A percentile compares a stretch with the other conserved stretches of the same genome.
Evolutionary conservation across 1,140 invertebrate species (phyloP).

Genomic region (Drosophila eugracilis): DNA sequence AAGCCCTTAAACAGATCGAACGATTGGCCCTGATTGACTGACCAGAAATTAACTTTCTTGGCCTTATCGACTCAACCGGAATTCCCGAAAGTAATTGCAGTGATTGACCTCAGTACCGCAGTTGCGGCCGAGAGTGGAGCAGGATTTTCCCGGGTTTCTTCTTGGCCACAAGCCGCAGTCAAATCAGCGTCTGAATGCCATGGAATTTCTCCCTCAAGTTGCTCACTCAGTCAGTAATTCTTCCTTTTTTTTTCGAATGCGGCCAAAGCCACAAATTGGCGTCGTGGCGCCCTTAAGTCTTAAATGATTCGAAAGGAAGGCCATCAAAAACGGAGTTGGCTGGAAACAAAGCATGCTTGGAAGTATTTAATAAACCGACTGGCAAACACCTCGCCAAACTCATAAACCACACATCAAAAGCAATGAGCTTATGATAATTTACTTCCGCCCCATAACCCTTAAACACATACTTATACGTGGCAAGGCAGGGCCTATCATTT

Average conservation of each 20-base stretch:
- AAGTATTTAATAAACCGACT: conserved; percentile 26
- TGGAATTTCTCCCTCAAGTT: conserved; percentile 9
- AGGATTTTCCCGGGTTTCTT: conserved; percentile 3
- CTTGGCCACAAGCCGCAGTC: conserved; percentile 55
- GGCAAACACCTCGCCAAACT: conserved; percentile 26
- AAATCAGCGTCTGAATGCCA: conserved; percentile 66
- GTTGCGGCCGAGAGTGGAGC: conserved; percentile 38
- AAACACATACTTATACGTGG: conserved; percentile 19
- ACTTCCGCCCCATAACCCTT: conserved; percentile 25
- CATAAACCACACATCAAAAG: conserved; percentile 25
- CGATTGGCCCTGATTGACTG: conserved; percentile 20
- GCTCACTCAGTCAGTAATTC: conserved; percentile 9
- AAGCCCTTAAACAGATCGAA: conserved; percentile 14
- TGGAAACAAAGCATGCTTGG: neutral
- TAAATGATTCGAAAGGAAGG: conserved; percentile 52
- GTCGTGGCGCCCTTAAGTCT: conserved; percentile 35
- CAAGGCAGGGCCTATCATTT: conserved; percentile 19
- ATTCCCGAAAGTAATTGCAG: conserved; percentile 66
- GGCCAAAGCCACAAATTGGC: conserved; percentile 47
- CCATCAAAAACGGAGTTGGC: conserved; percentile 17
- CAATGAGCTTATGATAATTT: conserved; percentile 43
- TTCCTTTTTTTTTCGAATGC: conserved; percentile 29
- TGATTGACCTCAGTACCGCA: conserved; percentile 74
- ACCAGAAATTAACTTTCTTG: conserved; percentile 40
- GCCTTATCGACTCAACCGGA: conserved; percentile 29